A percentile compares a stretch with the other conserved stretches of the same genome.
Evolutionary conservation across 1,140 invertebrate genomes (phyloP).

Genomic region (Euglossa dilemma): DNA sequence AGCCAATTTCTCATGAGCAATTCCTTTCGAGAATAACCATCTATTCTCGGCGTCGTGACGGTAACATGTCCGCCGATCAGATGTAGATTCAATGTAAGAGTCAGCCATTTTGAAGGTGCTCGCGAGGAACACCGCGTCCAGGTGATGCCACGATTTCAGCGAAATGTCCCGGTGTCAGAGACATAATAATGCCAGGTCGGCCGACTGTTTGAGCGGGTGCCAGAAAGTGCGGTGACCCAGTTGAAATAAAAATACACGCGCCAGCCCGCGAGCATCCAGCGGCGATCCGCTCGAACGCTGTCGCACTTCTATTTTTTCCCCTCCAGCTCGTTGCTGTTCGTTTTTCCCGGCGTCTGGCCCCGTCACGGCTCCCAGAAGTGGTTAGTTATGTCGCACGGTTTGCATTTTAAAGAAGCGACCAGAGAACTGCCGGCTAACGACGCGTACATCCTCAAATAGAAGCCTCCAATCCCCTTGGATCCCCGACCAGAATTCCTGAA

Average conservation of each 20-base stretch:
- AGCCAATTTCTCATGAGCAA: too few species aligned
- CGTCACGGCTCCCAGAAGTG: conserved; percentile 58
- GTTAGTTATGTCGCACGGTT: conserved; percentile 74
- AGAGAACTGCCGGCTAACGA: conserved; percentile 70
- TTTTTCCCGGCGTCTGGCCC: not conserved
- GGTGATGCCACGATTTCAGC: conserved; percentile 25
- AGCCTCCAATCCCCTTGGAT: conserved; percentile 17
- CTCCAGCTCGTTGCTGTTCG: not conserved
- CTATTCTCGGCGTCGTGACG: too few species aligned
- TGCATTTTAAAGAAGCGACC: conserved; percentile 74
- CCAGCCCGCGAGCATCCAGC: not conserved
- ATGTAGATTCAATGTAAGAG: too few species aligned
- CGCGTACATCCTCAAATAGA: conserved; percentile 65
- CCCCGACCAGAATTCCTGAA: not conserved
- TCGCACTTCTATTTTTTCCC: conserved; percentile 18
- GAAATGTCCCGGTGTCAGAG: conserved; percentile 32
- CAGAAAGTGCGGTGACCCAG: conserved; percentile 66
- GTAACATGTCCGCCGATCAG: too few species aligned
- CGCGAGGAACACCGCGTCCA: too few species aligned
- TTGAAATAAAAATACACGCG: conserved; percentile 72
- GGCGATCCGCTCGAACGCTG: conserved; percentile 17
- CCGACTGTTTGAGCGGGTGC: conserved; percentile 30
- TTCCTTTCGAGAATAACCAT: too few species aligned
- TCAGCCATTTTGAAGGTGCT: too few species aligned
- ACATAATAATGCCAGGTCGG: conserved; percentile 44